Conservation (phyloP, 2,113 vertebrate species). For the Rhinolophus ferrumequinum region DNA sequence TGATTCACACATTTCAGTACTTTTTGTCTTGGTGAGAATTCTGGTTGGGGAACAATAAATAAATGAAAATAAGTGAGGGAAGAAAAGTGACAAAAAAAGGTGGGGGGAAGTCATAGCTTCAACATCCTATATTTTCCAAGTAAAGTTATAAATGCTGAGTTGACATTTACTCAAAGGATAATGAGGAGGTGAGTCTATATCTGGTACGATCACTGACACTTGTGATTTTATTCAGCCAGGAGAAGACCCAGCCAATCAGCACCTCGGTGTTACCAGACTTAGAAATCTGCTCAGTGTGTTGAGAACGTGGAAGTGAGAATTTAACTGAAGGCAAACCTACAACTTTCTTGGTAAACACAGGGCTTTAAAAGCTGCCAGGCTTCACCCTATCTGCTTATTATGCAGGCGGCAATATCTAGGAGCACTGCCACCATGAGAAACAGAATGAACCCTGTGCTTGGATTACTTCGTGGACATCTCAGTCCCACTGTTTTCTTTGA, state of each 20-base stretch:
- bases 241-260: not conserved
- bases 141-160: not conserved
- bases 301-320: not conserved
- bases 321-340: not conserved
- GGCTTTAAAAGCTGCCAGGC: not conserved
- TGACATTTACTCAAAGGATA: not conserved
- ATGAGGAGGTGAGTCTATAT: not conserved
- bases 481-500: not conserved
- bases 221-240: not conserved
- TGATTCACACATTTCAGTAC: slow-evolving; percentile 55
- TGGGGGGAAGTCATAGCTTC: not conserved
- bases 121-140: not conserved
- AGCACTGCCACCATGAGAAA: not conserved
- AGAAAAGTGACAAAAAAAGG: slow-evolving; percentile 27
- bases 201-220: not conserved
- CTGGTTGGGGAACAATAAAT: not conserved
- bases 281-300: not conserved
- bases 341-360: not conserved
- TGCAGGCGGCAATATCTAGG: not conserved
- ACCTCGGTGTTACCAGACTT: not conserved
- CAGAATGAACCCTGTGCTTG: not conserved
- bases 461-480: not conserved
- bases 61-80: slow-evolving; percentile 60
- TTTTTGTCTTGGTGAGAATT: slow-evolving; percentile 43
- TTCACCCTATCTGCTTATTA: not conserved